These are phyloP conservation scores for Psophia crepitans DNA, from an alignment of 2,113 vertebrate species.

Conservation along the genomic window DNA sequence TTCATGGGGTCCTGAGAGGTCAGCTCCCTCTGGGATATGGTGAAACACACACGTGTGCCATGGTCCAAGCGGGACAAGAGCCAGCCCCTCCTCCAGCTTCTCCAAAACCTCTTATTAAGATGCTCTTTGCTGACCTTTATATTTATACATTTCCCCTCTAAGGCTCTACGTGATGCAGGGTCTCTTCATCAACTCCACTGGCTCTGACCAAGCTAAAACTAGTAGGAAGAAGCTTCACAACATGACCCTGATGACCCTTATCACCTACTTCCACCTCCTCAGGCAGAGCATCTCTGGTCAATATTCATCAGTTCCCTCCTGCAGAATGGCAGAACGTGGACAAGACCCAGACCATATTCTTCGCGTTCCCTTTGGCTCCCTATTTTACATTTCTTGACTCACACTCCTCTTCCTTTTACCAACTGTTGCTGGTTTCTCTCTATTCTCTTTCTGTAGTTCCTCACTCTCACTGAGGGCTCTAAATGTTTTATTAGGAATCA, in stretches of 20 bases:
- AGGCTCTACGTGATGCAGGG: background rate
- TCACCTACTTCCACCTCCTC: background rate
- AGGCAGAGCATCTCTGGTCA: background rate
- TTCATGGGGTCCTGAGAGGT: background rate
- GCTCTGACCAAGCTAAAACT: background rate
- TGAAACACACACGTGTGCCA: rapidly evolving
- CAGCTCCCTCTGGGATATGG: background rate
- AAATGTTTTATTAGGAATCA: background rate
- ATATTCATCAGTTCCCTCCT: background rate
- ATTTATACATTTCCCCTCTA: background rate
- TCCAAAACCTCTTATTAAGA: background rate
- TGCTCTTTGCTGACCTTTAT: background rate
- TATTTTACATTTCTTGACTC: background rate
- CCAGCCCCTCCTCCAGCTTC: background rate
- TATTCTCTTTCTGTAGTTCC: background rate
- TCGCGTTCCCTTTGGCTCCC: background rate
- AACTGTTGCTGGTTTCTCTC: background rate
- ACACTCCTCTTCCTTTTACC: background rate
- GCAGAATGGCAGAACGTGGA: rapidly evolving
- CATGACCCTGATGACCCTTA: rapidly evolving
- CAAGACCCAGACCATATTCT: background rate
- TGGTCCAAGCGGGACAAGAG: background rate
- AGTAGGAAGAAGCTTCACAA: background rate
- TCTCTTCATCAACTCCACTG: background rate
- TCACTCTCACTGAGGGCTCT: background rate